Conservation (phyloP, 2,888 invertebrate genomes). For the Thereva unica region DNA sequence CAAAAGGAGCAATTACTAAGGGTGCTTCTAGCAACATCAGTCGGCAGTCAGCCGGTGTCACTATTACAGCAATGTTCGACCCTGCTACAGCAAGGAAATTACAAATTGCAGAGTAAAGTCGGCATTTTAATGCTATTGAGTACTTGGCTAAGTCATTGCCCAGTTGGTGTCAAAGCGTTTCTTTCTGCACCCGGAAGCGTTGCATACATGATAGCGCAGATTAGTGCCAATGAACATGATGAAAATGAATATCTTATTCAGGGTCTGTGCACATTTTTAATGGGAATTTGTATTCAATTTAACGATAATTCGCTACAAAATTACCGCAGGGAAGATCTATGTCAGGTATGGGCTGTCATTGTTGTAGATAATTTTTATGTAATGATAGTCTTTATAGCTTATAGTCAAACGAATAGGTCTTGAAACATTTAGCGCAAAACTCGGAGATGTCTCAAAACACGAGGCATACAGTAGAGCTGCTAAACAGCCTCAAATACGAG, state of each 20-base stretch:
- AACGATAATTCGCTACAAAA: conserved; percentile 80
- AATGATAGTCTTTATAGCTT: conserved; percentile 56
- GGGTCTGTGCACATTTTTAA: conserved; percentile 87
- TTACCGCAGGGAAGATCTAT: conserved; percentile 77
- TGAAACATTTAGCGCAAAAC: conserved; percentile 83
- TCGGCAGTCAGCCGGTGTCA: conserved; percentile 83
- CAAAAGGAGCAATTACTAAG: conserved; percentile 90
- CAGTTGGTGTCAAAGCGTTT: conserved; percentile 80
- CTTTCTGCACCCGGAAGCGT: conserved; percentile 79
- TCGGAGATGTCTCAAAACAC: conserved; percentile 83
- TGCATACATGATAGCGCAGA: conserved; percentile 81
- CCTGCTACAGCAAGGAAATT: conserved; percentile 75
- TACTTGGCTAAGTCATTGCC: conserved; percentile 85
- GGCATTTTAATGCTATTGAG: conserved; percentile 89
- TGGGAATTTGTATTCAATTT: conserved; percentile 89
- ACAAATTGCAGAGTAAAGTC: conserved; percentile 73
- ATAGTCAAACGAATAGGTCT: conserved; percentile 88
- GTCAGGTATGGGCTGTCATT: conserved; percentile 55
- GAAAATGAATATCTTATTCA: conserved; percentile 87
- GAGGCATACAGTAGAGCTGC: conserved; percentile 91
- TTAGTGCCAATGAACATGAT: conserved; percentile 83
- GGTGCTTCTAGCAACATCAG: conserved; percentile 85
- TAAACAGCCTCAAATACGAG: conserved; percentile 89
- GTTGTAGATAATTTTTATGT: background rate
- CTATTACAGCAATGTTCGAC: conserved; percentile 86